Evolutionary conservation across 2,797 vertebrate genomes (phyloP).

Genomic region (Protosalanx chinensis): DNA sequence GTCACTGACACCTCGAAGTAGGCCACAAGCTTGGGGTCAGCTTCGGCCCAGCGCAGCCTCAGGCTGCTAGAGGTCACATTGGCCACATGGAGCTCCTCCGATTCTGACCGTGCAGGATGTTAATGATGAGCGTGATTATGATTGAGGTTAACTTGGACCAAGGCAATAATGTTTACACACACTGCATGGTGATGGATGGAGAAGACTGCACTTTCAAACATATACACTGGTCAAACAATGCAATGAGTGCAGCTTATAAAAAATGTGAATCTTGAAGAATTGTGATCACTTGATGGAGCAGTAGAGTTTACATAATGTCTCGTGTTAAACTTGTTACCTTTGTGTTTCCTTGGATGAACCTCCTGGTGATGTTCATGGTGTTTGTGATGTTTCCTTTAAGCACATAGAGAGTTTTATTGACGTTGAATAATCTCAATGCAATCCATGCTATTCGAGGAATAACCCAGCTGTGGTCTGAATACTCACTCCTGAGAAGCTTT

Average conservation of each 20-base stretch:
- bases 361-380: constrained; percentile 59
- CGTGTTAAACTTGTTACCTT: constrained; percentile 30
- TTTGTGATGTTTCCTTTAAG: constrained; percentile 63
- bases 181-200: not conserved
- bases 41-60: constrained; percentile 77
- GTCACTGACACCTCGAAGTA: constrained; percentile 80
- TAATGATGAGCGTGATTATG: too few species aligned
- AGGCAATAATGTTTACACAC: too few species aligned
- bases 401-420: not conserved
- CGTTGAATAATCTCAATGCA: not conserved
- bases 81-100: constrained; percentile 75
- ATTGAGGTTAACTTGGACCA: too few species aligned
- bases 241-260: not conserved
- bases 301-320: too few species aligned
- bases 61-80: constrained; percentile 84
- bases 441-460: not conserved
- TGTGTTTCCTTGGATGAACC: constrained; percentile 58
- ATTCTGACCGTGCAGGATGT: constrained; percentile 37
- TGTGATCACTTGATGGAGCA: too few species aligned
- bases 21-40: constrained; percentile 67
- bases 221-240: not conserved
- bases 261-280: too few species aligned
- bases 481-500: constrained; percentile 74
- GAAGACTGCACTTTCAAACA: not conserved
- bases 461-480: not conserved